These are phyloP conservation scores for Sycophaga agraensis DNA, from an alignment of 1,140 invertebrate genomes.

Conservation along the genomic window DNA sequence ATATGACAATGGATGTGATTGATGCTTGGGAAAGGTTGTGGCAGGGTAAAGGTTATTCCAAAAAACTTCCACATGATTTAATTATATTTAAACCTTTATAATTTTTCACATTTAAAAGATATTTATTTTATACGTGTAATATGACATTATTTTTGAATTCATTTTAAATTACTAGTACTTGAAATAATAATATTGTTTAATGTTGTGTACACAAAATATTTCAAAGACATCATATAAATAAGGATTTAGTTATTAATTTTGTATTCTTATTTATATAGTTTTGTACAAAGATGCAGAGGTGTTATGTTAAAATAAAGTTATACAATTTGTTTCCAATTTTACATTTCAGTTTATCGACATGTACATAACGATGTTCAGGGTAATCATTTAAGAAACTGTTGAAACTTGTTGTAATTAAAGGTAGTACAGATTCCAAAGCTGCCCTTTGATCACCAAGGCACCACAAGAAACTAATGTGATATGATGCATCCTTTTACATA, in stretches of 20 bases:
- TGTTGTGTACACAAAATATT: neutral
- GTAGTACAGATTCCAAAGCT: slow-evolving; percentile 52
- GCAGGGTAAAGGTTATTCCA: slow-evolving; percentile 36
- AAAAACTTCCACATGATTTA: slow-evolving; percentile 42
- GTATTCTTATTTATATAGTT: neutral
- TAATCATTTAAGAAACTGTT: slow-evolving; percentile 46
- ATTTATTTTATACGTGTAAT: too few species aligned
- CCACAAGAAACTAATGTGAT: slow-evolving; percentile 72
- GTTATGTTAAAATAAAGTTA: slow-evolving; percentile 41
- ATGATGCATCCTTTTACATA: slow-evolving; percentile 67
- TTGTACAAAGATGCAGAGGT: neutral
- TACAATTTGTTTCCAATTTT: slow-evolving; percentile 57
- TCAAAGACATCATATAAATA: neutral
- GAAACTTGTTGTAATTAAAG: slow-evolving; percentile 50
- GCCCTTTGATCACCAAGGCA: slow-evolving; percentile 62
- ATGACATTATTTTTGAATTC: too few species aligned
- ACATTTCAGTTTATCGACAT: slow-evolving; percentile 47
- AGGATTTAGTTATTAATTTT: slow-evolving; percentile 3
- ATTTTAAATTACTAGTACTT: too few species aligned
- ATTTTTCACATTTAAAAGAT: too few species aligned
- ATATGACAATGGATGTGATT: slow-evolving; percentile 39
- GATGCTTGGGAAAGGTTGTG: slow-evolving; percentile 47
- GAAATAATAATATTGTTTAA: too few species aligned
- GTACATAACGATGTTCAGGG: slow-evolving; percentile 39
- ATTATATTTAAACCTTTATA: slow-evolving; percentile 44